Percentiles rank a stretch among this genome's conserved stretches.
Conservation (phyloP, 2,113 vertebrate species). For the Marmota flaviventris region DNA sequence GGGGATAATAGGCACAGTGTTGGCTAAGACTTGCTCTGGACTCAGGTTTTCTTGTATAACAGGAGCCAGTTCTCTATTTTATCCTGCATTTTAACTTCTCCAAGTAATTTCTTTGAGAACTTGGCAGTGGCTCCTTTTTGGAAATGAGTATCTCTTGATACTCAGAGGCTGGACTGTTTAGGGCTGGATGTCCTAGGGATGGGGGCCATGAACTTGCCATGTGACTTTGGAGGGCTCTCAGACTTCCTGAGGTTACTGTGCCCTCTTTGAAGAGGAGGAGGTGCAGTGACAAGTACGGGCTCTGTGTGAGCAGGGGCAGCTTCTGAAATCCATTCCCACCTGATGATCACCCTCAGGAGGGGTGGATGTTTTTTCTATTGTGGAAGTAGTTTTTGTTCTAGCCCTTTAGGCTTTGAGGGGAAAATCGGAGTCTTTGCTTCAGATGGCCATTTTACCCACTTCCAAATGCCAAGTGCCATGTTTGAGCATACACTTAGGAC, state of each 20-base stretch:
- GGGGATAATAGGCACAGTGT: background rate
- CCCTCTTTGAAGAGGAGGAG: background rate
- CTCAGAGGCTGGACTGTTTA: background rate
- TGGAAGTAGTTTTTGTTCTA: background rate
- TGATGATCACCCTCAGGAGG: background rate
- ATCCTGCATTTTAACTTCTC: background rate
- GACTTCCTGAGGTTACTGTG: background rate
- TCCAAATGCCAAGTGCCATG: background rate
- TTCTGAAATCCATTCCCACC: background rate
- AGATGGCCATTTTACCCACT: no score
- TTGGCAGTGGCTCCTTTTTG: background rate
- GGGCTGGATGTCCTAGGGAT: background rate
- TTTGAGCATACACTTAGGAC: background rate
- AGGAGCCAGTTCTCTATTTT: background rate
- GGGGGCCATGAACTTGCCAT: fast-evolving
- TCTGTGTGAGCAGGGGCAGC: background rate
- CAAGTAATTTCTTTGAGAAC: background rate
- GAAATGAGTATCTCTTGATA: background rate
- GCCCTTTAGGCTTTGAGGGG: background rate
- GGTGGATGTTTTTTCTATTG: background rate
- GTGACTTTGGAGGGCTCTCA: background rate
- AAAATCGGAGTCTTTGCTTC: background rate
- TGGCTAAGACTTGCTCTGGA: background rate
- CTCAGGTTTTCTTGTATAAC: background rate
- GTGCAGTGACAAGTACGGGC: background rate